Evolutionary conservation across 2,797 vertebrate genomes (phyloP).

Genomic region (Atherinosoma microstoma): DNA sequence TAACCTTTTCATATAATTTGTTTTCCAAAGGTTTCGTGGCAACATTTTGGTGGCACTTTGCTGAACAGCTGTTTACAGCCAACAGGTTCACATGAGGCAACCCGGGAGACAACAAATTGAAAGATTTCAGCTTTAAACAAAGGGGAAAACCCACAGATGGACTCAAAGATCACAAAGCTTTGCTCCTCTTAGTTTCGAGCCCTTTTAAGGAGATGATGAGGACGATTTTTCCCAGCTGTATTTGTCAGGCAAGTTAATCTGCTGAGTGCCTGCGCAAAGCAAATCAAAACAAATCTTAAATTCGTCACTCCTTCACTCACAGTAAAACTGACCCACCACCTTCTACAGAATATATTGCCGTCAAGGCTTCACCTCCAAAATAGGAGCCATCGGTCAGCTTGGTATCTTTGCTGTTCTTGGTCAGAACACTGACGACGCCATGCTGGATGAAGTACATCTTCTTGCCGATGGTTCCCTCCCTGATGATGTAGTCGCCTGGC

Average conservation of each 20-base stretch:
- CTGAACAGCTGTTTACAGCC: constrained; percentile 1
- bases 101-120: constrained; percentile 8
- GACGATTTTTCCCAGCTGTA: constrained; percentile 58
- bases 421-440: constrained; percentile 93
- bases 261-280: constrained; percentile 77
- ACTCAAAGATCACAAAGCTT: constrained; percentile 70
- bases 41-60: constrained; percentile 14
- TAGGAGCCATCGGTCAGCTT: constrained; percentile 97
- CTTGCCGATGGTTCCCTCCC: constrained; percentile 94
- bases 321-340: constrained; percentile 26
- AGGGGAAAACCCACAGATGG: constrained; percentile 64
- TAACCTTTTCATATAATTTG: not conserved
- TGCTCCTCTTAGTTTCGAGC: constrained; percentile 63
- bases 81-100: constrained; percentile 5
- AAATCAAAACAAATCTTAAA: constrained; percentile 66
- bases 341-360: constrained; percentile 34
- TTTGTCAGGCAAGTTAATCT: constrained; percentile 79
- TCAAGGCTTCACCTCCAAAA: constrained; percentile 90
- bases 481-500: constrained; percentile 94
- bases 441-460: constrained; percentile 99
- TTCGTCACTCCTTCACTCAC: constrained; percentile 55
- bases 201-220: constrained; percentile 80
- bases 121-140: constrained; percentile 64
- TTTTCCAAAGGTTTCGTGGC: no score
- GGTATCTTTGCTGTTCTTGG: constrained; percentile 96